Evolutionary conservation across 2,113 vertebrate genomes (phyloP), one percentile per base, ranked within the genome.

Genomic region (cattle (Bos taurus)): DNA sequence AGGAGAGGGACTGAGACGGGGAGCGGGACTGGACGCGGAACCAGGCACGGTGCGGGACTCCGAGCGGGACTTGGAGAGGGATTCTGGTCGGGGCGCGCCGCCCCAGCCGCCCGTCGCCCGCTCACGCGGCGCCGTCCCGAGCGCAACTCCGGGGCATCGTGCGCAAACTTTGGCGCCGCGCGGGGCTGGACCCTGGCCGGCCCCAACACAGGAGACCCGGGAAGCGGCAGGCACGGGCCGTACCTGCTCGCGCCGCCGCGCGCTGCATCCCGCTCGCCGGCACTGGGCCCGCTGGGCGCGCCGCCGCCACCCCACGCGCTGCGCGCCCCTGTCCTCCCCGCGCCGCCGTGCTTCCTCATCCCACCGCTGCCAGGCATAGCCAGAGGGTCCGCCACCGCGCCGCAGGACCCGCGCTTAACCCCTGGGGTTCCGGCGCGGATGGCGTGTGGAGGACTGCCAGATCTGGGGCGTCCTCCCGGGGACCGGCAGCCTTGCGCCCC

Each of bases 261-360:
- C 99, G 99, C 98, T 99, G 99, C 98, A 99, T 99, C 99, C 99
- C 99, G 99, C 99, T 99, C 98, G 98, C 99, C 98, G 26, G 88
- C 80, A 50, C 93, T 50, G 36, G 97, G 95, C 99, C 99, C 95
- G 97, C 99, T 99, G 99, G 99, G 99, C 99, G 99, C 99, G 99
- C 99, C 98, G 98, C 99, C 98, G 98, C 99, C 97, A 98, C 99
- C 94, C 99, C 99, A 82, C 96, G 64, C 97, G 98, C 98, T 98
- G 99, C 98, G 99, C 98, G 98, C 99, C 97, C 94, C 98, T 99
- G 99, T 99, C 99, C 99, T 99, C 99, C 99, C 99, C 99, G 99
- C 98, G 99, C 99, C 99, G 99, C 99, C 99, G 99, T 98, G 99
- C 99, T 99, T 99, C 99, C 99, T 99, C 99, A 98, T 99, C 98